phyloP scores from a whole-genome alignment of 2,888 invertebrate species.

The Cephus sareptanus region DNA sequence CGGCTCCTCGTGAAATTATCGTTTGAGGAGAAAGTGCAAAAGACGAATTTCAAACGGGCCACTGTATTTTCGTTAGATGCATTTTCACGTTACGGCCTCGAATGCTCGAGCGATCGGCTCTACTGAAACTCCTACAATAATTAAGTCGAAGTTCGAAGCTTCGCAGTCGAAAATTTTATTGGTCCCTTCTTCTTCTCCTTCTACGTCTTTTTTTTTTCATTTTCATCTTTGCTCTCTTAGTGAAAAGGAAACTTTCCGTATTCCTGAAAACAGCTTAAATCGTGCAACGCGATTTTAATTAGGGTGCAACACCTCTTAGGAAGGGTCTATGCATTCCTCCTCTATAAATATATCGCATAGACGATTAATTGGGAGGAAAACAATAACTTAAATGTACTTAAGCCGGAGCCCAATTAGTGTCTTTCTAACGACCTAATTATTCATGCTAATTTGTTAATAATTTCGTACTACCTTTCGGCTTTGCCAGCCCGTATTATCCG shows the following conservation, averaged over 20 bases:
- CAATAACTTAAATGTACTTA: slow-evolving; percentile 40
- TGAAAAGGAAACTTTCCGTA: background rate
- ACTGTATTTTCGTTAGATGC: slow-evolving; percentile 9
- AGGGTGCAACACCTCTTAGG: background rate
- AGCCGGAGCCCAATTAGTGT: slow-evolving; percentile 36
- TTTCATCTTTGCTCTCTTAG: background rate
- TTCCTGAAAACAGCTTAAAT: background rate
- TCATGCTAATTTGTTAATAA: slow-evolving; percentile 44
- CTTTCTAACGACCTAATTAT: slow-evolving; percentile 45
- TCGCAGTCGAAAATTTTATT: background rate
- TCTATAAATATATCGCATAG: background rate
- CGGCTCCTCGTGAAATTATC: slow-evolving; percentile 36
- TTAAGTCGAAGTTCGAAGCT: background rate
- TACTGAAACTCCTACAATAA: background rate
- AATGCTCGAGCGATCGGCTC: background rate
- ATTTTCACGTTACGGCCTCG: background rate
- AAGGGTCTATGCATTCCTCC: background rate
- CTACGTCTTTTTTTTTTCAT: background rate
- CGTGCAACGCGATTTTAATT: background rate
- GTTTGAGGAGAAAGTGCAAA: slow-evolving; percentile 30
- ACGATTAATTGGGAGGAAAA: slow-evolving; percentile 31
- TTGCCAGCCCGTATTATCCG: background rate
- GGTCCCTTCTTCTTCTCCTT: background rate
- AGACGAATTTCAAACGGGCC: slow-evolving; percentile 27
- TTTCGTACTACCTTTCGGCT: slow-evolving; percentile 19